A percentile compares a stretch with the other conserved stretches of the same genome.
Evolutionary conservation across 1,140 invertebrate species (phyloP).

Genomic region (Ooceraea biroi): DNA sequence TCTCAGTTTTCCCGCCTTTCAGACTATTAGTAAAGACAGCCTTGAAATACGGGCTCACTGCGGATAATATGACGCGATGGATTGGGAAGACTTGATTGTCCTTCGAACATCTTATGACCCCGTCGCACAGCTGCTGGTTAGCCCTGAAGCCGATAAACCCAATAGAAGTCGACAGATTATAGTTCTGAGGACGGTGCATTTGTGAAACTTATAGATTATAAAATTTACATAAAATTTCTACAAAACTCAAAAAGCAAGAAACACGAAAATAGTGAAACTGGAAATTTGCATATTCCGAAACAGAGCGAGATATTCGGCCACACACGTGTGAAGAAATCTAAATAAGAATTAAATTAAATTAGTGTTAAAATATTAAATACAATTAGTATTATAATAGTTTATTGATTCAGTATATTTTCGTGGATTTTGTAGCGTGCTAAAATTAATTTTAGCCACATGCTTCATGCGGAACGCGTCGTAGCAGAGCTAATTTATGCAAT

Average conservation of each 20-base stretch:
- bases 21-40: constrained; percentile 93
- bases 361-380: too few species aligned
- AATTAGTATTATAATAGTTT: too few species aligned
- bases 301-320: too few species aligned
- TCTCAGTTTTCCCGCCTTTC: constrained; percentile 86
- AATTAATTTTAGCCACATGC: not conserved
- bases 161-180: too few species aligned
- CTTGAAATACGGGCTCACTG: constrained; percentile 94
- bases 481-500: not conserved
- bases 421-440: not conserved
- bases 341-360: too few species aligned
- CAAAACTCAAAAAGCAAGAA: too few species aligned
- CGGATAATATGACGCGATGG: constrained; percentile 93
- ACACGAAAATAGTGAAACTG: too few species aligned
- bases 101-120: constrained; percentile 90
- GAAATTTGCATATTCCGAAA: too few species aligned
- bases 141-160: constrained; percentile 83
- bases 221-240: not conserved
- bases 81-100: constrained; percentile 90
- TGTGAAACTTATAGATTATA: constrained; percentile 13
- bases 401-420: too few species aligned
- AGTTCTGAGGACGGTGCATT: constrained; percentile 17
- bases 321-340: too few species aligned
- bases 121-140: constrained; percentile 93
- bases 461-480: not conserved